Conservation (phyloP, 2,888 invertebrate genomes). For the Tinea semifulvella region DNA sequence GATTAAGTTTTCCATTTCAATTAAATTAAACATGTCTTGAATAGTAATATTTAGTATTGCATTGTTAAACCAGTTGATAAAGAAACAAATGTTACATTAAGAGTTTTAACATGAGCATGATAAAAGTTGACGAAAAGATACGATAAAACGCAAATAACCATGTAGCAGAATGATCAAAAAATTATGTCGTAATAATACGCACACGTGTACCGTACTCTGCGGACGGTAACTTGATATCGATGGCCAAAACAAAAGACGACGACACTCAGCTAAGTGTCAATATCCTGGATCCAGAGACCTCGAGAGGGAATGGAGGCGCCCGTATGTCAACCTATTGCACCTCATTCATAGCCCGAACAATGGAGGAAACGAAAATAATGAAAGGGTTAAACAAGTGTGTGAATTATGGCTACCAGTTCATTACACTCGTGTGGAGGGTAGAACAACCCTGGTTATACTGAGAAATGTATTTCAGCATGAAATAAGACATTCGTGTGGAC, state of each 20-base stretch:
- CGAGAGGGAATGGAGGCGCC: slow-evolving; percentile 38
- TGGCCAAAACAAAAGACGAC: slow-evolving; percentile 44
- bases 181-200: neutral
- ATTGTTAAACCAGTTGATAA: neutral
- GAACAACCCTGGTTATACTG: too few species aligned
- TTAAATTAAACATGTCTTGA: too few species aligned
- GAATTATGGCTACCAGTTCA: slow-evolving; percentile 1
- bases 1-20: too few species aligned
- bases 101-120: neutral
- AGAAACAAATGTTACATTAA: neutral
- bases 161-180: neutral
- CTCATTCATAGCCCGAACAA: neutral
- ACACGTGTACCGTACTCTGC: slow-evolving; percentile 7
- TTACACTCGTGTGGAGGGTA: neutral
- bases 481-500: too few species aligned
- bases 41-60: too few species aligned
- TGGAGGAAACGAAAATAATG: slow-evolving; percentile 1
- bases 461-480: too few species aligned
- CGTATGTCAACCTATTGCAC: slow-evolving; percentile 47
- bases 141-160: too few species aligned
- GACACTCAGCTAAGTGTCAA: slow-evolving; percentile 53
- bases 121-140: too few species aligned
- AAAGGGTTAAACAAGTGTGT: slow-evolving; percentile 7
- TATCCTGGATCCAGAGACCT: slow-evolving; percentile 46
- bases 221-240: slow-evolving; percentile 46